A percentile compares a stretch with the other conserved stretches of the same genome.
Conservation (phyloP, 2,113 vertebrate species). For the Poeciliopsis occidentalis region DNA sequence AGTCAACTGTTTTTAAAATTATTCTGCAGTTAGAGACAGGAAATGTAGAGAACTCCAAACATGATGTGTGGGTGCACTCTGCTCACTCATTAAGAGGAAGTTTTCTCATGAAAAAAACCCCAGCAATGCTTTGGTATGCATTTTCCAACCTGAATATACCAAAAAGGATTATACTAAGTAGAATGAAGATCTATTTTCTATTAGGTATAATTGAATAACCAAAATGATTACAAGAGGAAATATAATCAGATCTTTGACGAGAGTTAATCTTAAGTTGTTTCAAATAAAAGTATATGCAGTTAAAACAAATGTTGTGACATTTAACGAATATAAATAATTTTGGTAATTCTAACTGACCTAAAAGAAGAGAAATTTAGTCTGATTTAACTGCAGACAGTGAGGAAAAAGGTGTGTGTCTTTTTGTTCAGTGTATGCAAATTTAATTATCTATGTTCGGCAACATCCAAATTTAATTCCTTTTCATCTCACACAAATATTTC, state of each 20-base stretch:
- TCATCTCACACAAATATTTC: not conserved
- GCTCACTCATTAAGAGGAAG: constrained; percentile 45
- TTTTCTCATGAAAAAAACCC: constrained; percentile 41
- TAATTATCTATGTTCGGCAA: not conserved
- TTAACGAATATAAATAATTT: too few species aligned
- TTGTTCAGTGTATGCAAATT: too few species aligned
- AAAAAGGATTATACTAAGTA: not conserved
- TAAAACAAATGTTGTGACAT: too few species aligned
- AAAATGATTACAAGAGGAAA: not conserved
- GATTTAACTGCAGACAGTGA: too few species aligned
- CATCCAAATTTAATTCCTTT: not conserved
- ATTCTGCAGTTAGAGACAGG: constrained; percentile 78
- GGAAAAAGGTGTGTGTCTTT: too few species aligned
- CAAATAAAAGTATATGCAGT: not conserved
- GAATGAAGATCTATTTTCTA: not conserved
- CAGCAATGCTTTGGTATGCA: constrained; percentile 21
- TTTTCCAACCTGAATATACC: constrained; percentile 53
- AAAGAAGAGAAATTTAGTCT: too few species aligned
- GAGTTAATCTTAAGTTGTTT: not conserved
- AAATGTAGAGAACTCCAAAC: constrained; percentile 71
- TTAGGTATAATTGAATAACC: not conserved
- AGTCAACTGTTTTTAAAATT: constrained; percentile 75
- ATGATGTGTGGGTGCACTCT: constrained; percentile 56
- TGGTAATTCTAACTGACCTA: too few species aligned
- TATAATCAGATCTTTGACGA: not conserved